These are phyloP conservation scores for Pterophyllum scalare DNA, from an alignment of 2,113 vertebrate genomes.

Conservation along the genomic window DNA sequence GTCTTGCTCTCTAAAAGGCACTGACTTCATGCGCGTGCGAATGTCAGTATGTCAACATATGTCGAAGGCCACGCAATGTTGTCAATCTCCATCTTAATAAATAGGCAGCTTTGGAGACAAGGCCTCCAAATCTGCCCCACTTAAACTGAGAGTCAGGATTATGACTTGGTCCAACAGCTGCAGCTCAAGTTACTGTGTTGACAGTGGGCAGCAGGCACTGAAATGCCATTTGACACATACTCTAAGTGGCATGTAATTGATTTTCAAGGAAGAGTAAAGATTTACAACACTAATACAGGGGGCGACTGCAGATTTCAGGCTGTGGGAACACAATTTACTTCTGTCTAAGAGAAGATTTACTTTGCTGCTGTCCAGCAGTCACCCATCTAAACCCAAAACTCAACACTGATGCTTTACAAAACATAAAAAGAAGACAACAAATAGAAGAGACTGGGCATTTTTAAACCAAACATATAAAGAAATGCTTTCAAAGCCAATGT, in stretches of 20 bases:
- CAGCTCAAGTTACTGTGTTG: conserved; percentile 53
- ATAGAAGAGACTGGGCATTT: neutral
- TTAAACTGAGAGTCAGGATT: conserved; percentile 51
- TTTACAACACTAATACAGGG: conserved; percentile 57
- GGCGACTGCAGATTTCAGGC: conserved; percentile 38
- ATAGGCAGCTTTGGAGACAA: conserved; percentile 27
- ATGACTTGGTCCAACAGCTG: conserved; percentile 61
- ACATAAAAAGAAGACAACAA: conserved; percentile 3
- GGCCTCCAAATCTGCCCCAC: conserved; percentile 15
- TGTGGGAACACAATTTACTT: conserved; percentile 40
- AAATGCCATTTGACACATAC: conserved; percentile 68
- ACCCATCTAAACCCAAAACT: neutral
- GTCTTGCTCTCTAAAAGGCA: neutral
- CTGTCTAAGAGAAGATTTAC: conserved; percentile 27
- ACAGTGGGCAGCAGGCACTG: conserved; percentile 51
- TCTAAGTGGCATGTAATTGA: conserved; percentile 73
- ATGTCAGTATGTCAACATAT: conserved; percentile 22
- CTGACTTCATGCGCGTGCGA: neutral
- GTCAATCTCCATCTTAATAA: conserved; percentile 30
- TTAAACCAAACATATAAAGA: neutral
- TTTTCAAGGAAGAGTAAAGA: conserved; percentile 66
- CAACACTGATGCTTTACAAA: neutral
- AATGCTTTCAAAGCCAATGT: neutral
- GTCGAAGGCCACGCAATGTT: conserved; percentile 17
- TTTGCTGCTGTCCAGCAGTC: neutral